These are phyloP conservation scores for Meda fulgida DNA, from an alignment of 2,797 vertebrate genomes.

Conservation along the genomic window DNA sequence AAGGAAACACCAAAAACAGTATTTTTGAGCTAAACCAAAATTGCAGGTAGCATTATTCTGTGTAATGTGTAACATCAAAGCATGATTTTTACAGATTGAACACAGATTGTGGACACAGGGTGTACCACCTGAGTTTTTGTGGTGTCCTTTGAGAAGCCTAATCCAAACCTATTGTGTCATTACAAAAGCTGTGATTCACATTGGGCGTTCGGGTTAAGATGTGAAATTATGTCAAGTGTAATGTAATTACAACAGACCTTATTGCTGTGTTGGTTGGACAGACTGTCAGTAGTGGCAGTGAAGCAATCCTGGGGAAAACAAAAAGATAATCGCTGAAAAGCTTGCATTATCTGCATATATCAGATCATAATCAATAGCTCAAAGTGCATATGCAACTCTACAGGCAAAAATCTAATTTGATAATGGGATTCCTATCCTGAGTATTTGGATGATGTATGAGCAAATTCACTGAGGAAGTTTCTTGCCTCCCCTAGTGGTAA, in stretches of 20 bases:
- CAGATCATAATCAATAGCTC: not conserved
- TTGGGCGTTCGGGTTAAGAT: not conserved
- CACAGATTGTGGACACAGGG: not conserved
- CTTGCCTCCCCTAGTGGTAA: constrained; percentile 14
- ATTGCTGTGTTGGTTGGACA: not conserved
- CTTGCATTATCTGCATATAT: not conserved
- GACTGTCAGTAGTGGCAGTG: not conserved
- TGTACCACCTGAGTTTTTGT: not conserved
- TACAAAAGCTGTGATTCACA: not conserved
- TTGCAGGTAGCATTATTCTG: not conserved
- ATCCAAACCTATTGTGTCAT: not conserved
- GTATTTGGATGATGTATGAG: not conserved
- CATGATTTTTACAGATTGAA: not conserved
- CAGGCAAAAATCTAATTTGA: not conserved
- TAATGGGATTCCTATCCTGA: not conserved
- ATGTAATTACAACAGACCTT: constrained; percentile 2
- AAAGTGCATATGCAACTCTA: not conserved
- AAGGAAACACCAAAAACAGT: not conserved
- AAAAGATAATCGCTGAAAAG: not conserved
- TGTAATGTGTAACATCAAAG: not conserved
- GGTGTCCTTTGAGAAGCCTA: not conserved
- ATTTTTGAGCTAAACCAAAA: not conserved
- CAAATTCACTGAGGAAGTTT: not conserved
- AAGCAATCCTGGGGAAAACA: not conserved
- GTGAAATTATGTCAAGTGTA: not conserved